Evolutionary conservation across 2,797 vertebrate species (phyloP), one percentile per base, ranked within the genome.

Genomic region (Ammospiza maritima): DNA sequence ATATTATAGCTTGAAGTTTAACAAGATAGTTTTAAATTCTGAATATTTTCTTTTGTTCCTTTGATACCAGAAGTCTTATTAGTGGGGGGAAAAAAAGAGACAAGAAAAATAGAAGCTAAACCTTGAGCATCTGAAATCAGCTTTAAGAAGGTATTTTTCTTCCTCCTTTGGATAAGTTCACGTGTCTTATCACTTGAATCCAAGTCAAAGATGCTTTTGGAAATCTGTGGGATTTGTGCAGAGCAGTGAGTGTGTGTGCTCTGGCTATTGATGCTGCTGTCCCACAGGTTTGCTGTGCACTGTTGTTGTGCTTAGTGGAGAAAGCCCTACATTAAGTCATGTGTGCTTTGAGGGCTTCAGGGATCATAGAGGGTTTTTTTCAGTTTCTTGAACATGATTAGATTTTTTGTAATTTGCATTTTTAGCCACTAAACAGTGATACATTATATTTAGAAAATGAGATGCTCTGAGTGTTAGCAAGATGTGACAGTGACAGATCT

Each of bases 401-500:
- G 85, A 89, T 88, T 89, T 95, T 96, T 93, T 84, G 83, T 93
- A 79, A 97, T 96, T 96, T 97, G 88, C 91, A 85, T 94, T 96
- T 96, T 94, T 78, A 95, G 92, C 84, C 88, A 95, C 94, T 93
- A 83, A 92, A 94, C 80, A 93, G 67, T 92, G 92, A 93, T 93
- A 85, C 80, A 84, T 93, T 96, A 94, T 95, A 92, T 95, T 96
- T 96, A 93, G 95, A 88, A 97, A 97, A 97, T 90, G 78, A 95
- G 90, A 94, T 95, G 75, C 70, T 95, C 85, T 72, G 66, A 88
- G 56, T 89, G 62, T 93, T 84, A 88, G 96, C 92, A 85, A 95
- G 94, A 90, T 77, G 60, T 90, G 95, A 95, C 95, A 94, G 78
- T 88, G 96, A 94, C 96, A 97, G 96, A 97, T 96, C 94, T 97